phyloP scores from a whole-genome alignment of 2,113 vertebrate genomes.

The Orycteropus afer region DNA sequence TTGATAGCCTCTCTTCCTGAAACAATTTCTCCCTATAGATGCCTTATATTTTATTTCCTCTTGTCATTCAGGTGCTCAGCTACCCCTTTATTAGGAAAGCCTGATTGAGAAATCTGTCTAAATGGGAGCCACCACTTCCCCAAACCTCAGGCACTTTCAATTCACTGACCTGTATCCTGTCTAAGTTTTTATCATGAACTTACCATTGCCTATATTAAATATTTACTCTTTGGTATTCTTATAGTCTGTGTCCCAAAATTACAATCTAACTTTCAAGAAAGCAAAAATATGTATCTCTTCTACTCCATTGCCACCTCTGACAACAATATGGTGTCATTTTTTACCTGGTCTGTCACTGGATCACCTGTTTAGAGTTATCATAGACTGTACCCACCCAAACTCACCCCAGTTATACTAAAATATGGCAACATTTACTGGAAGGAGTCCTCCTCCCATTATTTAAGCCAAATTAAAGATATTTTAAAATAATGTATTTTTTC shows the following conservation, averaged over 20 bases:
- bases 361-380: neutral
- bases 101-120: neutral
- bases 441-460: neutral
- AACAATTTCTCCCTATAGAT: neutral
- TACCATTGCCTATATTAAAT: neutral
- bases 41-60: too few relatives aligned
- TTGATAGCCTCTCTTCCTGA: fast-evolving
- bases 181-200: neutral
- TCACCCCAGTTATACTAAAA: neutral
- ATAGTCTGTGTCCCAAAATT: neutral
- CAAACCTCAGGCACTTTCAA: neutral
- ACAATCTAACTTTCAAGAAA: neutral
- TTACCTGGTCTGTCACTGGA: neutral
- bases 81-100: neutral
- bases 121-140: neutral
- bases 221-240: neutral
- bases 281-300: neutral
- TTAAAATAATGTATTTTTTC: neutral
- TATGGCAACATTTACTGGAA: neutral
- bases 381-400: neutral
- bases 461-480: neutral
- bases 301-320: neutral
- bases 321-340: neutral
- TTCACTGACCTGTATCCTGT: neutral
- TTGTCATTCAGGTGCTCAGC: neutral